Evolutionary conservation across 2,888 invertebrate species (phyloP).

Genomic region (Stenolophus ochropezus): DNA sequence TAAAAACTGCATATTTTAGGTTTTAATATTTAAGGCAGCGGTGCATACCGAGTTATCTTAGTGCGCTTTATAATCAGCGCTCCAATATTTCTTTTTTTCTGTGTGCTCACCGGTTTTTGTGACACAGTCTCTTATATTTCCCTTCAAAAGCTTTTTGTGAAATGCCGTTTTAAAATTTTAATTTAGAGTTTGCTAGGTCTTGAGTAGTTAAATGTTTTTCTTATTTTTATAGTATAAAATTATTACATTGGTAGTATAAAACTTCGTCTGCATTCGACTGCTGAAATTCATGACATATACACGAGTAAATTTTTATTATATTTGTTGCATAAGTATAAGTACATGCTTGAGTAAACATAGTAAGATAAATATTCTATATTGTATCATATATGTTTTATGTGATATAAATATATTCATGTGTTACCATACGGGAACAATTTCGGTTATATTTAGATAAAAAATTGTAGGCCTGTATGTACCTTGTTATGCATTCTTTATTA

Average conservation of each 20-base stretch:
- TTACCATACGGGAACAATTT: no score
- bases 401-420: no score
- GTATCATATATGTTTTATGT: no score
- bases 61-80: neutral
- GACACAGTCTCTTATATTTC: neutral
- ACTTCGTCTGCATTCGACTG: neutral
- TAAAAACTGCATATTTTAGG: neutral
- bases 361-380: neutral
- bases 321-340: neutral
- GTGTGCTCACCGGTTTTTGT: neutral
- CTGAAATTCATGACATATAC: neutral
- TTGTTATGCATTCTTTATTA: no score
- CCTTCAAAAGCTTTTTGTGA: neutral
- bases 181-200: neutral
- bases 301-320: no score
- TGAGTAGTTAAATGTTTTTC: neutral
- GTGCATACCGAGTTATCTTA: neutral
- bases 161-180: neutral
- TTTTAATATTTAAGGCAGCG: neutral
- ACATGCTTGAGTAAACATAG: neutral
- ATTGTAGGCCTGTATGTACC: no score
- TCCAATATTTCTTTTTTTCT: neutral
- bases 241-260: neutral
- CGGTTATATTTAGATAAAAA: no score
- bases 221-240: neutral